Conservation (phyloP, 2,888 invertebrate genomes). For the Psylliodes chrysocephalus region DNA sequence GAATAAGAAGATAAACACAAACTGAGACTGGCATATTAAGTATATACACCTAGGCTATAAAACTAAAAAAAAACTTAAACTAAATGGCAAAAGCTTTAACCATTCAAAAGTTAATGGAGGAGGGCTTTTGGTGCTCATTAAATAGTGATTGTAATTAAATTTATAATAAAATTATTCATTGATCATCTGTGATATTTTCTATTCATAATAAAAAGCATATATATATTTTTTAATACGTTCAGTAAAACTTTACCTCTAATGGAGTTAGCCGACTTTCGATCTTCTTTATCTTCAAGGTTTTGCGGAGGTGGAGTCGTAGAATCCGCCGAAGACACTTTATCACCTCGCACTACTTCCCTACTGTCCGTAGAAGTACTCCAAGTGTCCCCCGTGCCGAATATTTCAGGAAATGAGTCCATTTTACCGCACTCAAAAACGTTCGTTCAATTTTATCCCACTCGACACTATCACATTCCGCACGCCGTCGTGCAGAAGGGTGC, state of each 20-base stretch:
- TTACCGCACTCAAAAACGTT: conserved; percentile 43
- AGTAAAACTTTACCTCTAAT: conserved; percentile 75
- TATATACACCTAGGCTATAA: too few relatives aligned
- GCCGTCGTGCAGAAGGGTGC: conserved; percentile 44
- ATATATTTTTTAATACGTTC: too few relatives aligned
- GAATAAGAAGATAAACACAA: too few relatives aligned
- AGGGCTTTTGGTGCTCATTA: too few relatives aligned
- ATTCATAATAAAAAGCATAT: too few relatives aligned
- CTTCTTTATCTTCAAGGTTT: conserved; percentile 60
- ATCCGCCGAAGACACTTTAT: conserved; percentile 65
- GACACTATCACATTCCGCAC: conserved; percentile 32
- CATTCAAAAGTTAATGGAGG: too few relatives aligned
- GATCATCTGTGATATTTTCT: too few relatives aligned
- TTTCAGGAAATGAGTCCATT: conserved; percentile 66
- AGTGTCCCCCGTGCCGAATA: conserved; percentile 61
- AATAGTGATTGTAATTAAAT: too few relatives aligned
- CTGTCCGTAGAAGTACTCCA: conserved; percentile 48
- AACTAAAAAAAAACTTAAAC: too few relatives aligned
- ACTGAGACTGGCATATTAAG: too few relatives aligned
- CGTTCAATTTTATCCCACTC: conserved; percentile 23
- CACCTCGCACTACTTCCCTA: conserved; percentile 47
- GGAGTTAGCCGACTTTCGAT: conserved; percentile 73
- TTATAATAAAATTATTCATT: too few relatives aligned
- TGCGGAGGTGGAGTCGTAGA: conserved; percentile 71
- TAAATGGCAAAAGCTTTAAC: too few relatives aligned